Conservation (phyloP, 2,797 vertebrate species). For the Chiroxiphia lanceolata region DNA sequence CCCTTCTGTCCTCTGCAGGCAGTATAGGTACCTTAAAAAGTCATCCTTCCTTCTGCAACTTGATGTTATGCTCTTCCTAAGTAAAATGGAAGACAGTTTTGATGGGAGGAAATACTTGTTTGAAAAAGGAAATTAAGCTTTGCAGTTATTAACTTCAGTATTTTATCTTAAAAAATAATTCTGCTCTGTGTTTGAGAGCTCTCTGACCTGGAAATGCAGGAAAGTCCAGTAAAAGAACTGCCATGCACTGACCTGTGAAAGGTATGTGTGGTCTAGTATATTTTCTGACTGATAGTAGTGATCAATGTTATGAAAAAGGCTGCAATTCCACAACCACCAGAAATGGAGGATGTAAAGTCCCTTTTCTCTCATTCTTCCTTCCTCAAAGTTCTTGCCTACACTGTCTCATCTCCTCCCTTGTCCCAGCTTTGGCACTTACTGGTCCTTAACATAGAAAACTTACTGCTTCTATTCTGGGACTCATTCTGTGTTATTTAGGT, state of each 20-base stretch:
- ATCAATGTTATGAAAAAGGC: background rate
- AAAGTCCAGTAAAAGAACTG: background rate
- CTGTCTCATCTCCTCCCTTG: background rate
- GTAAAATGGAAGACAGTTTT: background rate
- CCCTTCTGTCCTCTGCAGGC: background rate
- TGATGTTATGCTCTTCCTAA: background rate
- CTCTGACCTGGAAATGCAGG: background rate
- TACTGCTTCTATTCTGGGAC: background rate
- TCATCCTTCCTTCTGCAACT: background rate
- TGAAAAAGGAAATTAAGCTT: background rate
- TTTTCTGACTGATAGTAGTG: background rate
- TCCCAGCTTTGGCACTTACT: background rate
- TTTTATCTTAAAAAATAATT: background rate
- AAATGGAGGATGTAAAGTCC: background rate
- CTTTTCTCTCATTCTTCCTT: background rate
- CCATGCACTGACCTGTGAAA: background rate
- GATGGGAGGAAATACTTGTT: background rate
- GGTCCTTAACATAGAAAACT: background rate
- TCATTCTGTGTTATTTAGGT: background rate
- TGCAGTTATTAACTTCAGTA: background rate
- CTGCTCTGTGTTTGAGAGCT: background rate
- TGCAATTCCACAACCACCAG: background rate
- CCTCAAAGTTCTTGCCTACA: background rate
- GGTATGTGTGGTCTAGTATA: background rate
- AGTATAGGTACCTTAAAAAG: background rate